Evolutionary conservation across 2,797 vertebrate genomes (phyloP).

Genomic region (Buceros bicornis): DNA sequence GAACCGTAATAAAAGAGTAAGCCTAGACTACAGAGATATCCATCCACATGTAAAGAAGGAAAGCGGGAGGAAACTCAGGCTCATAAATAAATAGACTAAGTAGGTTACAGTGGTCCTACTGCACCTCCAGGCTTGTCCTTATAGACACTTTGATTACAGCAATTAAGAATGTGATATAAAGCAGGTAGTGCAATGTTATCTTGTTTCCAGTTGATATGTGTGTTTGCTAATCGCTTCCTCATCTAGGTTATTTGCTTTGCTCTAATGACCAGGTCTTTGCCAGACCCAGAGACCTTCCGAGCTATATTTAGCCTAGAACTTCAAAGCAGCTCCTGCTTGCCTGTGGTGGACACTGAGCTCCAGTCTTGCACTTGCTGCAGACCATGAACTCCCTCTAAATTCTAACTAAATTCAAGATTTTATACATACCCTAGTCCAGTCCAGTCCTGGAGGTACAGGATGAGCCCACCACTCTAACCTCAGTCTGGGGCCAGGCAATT

Average conservation of each 20-base stretch:
- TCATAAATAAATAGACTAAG: background rate
- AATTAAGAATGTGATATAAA: constrained; percentile 13
- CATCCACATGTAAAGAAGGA: background rate
- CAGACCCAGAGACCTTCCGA: background rate
- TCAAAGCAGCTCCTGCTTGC: background rate
- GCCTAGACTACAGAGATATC: background rate
- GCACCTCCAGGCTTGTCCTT: background rate
- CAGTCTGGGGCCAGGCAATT: background rate
- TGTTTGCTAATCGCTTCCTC: constrained; percentile 1
- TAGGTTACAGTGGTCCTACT: background rate
- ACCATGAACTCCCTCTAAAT: background rate
- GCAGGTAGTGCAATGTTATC: background rate
- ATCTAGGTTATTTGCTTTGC: constrained; percentile 30
- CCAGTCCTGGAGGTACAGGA: background rate
- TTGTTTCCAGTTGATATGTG: constrained; percentile 28
- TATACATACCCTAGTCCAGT: background rate
- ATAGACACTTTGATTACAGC: background rate
- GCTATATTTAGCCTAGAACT: background rate
- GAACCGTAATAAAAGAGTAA: background rate
- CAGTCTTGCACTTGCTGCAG: background rate
- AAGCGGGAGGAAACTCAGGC: background rate
- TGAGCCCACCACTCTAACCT: background rate
- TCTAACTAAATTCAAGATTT: background rate
- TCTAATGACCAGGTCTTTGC: background rate
- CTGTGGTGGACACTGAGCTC: background rate